phyloP scores from a whole-genome alignment of 2,113 vertebrate genomes.

The Sapayoa aenigma region DNA sequence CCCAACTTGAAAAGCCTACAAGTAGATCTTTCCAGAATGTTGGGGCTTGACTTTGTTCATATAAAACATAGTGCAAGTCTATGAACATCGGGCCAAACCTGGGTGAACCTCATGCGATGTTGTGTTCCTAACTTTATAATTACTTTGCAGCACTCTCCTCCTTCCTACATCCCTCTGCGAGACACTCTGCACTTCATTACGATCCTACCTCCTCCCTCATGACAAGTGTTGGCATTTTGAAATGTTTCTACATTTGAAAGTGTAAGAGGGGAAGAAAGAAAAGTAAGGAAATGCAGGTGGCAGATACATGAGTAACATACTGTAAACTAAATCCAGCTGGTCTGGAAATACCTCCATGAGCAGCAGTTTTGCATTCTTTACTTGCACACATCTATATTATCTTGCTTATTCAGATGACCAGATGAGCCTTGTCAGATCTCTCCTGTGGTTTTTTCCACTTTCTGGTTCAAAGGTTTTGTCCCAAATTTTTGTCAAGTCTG shows the following conservation, averaged over 20 bases:
- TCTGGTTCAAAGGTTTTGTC: neutral
- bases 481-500: neutral
- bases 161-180: neutral
- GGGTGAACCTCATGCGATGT: neutral
- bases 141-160: neutral
- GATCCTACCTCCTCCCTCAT: neutral
- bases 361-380: neutral
- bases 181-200: neutral
- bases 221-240: neutral
- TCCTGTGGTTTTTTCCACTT: neutral
- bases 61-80: neutral
- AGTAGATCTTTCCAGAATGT: neutral
- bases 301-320: neutral
- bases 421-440: neutral
- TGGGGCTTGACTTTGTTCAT: neutral
- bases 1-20: neutral
- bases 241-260: slow-evolving; percentile 1
- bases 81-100: neutral
- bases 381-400: neutral
- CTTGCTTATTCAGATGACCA: neutral
- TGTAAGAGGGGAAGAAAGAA: neutral
- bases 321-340: neutral
- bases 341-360: neutral
- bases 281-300: neutral
- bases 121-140: neutral